Percentiles rank a stretch among this genome's conserved stretches.
phyloP scores from a whole-genome alignment of 1,140 invertebrate genomes.

The Pristionchus pacificus region DNA sequence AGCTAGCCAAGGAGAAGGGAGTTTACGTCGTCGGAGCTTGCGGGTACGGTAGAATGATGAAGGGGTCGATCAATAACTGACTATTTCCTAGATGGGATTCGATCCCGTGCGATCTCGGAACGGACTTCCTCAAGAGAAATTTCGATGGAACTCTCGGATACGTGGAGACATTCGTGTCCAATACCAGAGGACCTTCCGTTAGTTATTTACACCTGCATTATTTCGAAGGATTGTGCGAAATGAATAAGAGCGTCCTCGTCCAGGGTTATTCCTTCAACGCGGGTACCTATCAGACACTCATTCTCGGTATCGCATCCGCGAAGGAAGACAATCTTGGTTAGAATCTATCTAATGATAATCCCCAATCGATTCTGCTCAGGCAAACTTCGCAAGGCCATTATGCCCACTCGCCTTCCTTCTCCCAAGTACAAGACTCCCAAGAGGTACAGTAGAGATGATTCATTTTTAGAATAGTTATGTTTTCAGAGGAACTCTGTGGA shows the following conservation, averaged over 20 bases:
- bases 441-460: conserved; percentile 27
- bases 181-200: conserved; percentile 27
- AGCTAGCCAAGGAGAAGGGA: conserved; percentile 71
- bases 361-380: no score
- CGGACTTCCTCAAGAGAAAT: conserved; percentile 70
- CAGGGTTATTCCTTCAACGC: conserved; percentile 56
- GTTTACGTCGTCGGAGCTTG: conserved; percentile 83
- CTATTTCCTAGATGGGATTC: conserved; percentile 67
- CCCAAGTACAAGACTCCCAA: conserved; percentile 43
- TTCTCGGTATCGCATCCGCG: conserved; percentile 46
- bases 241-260: not conserved
- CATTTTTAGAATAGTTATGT: no score
- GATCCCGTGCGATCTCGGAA: conserved; percentile 79
- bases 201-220: not conserved
- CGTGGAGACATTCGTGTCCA: conserved; percentile 38
- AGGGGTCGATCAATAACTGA: not conserved
- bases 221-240: not conserved
- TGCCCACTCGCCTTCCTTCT: conserved; percentile 52
- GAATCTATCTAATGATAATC: no score
- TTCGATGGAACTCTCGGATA: conserved; percentile 66
- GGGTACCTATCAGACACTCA: conserved; percentile 56
- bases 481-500: conserved; percentile 68
- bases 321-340: conserved; percentile 45
- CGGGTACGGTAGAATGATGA: conserved; percentile 75
- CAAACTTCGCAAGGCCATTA: conserved; percentile 47